These are phyloP conservation scores for Panurus biarmicus DNA, from an alignment of 2,113 vertebrate genomes.

Conservation along the genomic window DNA sequence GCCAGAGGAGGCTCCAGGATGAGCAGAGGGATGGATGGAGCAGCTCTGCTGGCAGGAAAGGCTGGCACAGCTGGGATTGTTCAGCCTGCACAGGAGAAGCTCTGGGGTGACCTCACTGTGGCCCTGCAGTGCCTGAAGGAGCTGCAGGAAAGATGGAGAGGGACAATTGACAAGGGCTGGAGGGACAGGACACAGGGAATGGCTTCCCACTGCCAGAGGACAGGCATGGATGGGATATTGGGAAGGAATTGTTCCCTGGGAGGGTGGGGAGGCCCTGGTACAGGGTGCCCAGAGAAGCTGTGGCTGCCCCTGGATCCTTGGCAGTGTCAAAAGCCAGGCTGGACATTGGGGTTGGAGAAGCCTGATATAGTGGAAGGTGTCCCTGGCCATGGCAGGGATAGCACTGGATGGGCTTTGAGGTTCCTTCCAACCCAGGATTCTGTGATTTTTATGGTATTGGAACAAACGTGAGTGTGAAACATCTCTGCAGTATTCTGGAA, in stretches of 20 bases:
- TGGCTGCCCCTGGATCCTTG: background rate
- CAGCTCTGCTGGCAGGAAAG: background rate
- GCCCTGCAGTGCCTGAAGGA: too few relatives aligned
- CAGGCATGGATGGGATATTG: background rate
- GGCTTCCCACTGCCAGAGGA: background rate
- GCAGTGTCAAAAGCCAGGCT: background rate
- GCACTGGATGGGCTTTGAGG: rapidly evolving
- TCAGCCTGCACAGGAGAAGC: background rate
- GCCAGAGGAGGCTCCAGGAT: background rate
- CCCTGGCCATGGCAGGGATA: background rate
- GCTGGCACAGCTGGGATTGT: background rate
- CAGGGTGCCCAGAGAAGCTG: background rate
- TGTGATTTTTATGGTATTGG: background rate
- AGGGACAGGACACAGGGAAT: background rate
- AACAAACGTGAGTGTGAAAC: background rate
- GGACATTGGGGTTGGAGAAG: background rate
- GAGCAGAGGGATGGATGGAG: background rate
- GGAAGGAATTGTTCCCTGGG: background rate
- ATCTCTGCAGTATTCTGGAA: background rate
- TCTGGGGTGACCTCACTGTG: too few relatives aligned
- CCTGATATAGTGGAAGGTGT: background rate
- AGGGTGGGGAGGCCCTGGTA: background rate
- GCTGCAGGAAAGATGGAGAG: too few relatives aligned
- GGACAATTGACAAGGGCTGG: too few relatives aligned
- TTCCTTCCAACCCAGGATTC: background rate